Conservation (phyloP, 1,140 invertebrate species). For the Asbolus verrucosus region DNA sequence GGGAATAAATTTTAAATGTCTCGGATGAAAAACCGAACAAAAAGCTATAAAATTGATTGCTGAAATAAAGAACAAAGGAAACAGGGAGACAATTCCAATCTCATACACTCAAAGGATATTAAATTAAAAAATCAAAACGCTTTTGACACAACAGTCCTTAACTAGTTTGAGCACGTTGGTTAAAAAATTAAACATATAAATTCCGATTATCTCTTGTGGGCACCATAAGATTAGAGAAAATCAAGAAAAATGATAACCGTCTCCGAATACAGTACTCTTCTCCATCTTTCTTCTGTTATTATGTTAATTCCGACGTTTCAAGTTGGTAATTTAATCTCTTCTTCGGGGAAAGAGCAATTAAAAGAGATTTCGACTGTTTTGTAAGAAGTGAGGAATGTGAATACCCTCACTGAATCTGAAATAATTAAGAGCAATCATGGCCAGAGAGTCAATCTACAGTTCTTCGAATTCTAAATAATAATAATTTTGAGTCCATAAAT, state of each 20-base stretch:
- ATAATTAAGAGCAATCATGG: slow-evolving; percentile 3
- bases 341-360: slow-evolving; percentile 30
- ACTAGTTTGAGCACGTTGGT: too few relatives aligned
- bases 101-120: slow-evolving; percentile 22
- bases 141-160: too few relatives aligned
- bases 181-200: too few relatives aligned
- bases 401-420: neutral
- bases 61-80: slow-evolving; percentile 7
- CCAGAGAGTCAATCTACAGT: slow-evolving; percentile 1
- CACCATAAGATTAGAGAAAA: too few relatives aligned
- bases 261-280: too few relatives aligned
- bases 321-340: slow-evolving; percentile 33
- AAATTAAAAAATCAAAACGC: slow-evolving; percentile 30
- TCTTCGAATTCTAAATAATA: slow-evolving; percentile 8
- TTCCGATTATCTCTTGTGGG: neutral
- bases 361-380: slow-evolving; percentile 25
- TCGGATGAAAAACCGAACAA: slow-evolving; percentile 15
- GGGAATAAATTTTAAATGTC: slow-evolving; percentile 13
- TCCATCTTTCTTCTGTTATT: slow-evolving; percentile 13
- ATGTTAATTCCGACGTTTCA: slow-evolving; percentile 16
- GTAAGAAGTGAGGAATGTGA: slow-evolving; percentile 17
- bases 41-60: slow-evolving; percentile 17
- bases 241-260: too few relatives aligned
- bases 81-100: neutral
- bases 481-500: too few relatives aligned